phyloP scores from a whole-genome alignment of 2,797 vertebrate genomes.

The Poecilia velifera region DNA sequence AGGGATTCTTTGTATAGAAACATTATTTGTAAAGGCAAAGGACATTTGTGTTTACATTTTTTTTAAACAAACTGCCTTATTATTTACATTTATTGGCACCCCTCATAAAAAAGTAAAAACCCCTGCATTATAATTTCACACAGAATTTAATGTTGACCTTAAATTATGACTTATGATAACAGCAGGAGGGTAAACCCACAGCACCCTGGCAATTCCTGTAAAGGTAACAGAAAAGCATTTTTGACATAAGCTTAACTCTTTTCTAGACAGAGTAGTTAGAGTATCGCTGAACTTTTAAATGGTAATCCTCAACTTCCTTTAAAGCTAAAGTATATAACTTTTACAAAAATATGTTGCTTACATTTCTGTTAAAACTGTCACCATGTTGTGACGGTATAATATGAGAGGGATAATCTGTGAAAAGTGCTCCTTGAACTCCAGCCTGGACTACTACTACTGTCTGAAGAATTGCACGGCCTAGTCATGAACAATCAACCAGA shows the following conservation, averaged over 20 bases:
- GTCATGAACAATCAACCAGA: too few relatives aligned
- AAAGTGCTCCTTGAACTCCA: too few relatives aligned
- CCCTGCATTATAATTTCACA: neutral
- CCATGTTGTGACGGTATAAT: too few relatives aligned
- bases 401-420: too few relatives aligned
- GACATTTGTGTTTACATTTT: constrained; percentile 25
- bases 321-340: too few relatives aligned
- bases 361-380: too few relatives aligned
- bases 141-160: neutral
- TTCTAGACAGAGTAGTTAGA: neutral
- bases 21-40: constrained; percentile 30
- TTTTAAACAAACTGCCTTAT: constrained; percentile 9
- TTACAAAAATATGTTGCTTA: too few relatives aligned
- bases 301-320: neutral
- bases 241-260: neutral
- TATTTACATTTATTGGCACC: constrained; percentile 4
- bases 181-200: neutral
- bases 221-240: neutral
- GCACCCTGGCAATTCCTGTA: neutral
- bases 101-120: constrained; percentile 4
- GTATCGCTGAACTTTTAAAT: neutral
- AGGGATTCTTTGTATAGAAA: constrained; percentile 22
- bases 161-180: neutral
- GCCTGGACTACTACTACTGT: too few relatives aligned
- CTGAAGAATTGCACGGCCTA: too few relatives aligned